Percentiles rank a stretch among this genome's conserved stretches.
These are phyloP conservation scores for Ornithoptera priamus DNA, from an alignment of 2,888 invertebrate species.

Conservation along the genomic window DNA sequence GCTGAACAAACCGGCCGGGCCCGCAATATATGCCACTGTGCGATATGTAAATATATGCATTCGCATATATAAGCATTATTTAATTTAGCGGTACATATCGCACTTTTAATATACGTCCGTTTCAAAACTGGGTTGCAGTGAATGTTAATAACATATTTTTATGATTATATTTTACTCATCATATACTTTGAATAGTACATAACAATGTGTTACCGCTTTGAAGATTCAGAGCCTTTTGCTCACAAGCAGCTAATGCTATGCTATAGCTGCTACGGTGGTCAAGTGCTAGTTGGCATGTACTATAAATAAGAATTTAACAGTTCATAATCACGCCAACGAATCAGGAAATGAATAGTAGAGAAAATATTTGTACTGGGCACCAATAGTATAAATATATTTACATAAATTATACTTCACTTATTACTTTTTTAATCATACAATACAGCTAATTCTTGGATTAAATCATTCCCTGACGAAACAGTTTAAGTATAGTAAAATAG, in stretches of 20 bases:
- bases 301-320: too few relatives aligned
- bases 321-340: background rate
- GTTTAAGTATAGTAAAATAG: background rate
- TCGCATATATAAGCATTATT: conserved; percentile 5
- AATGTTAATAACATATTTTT: background rate
- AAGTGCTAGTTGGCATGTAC: background rate
- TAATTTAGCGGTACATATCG: conserved; percentile 24
- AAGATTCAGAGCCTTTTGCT: background rate
- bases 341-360: background rate
- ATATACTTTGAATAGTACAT: too few relatives aligned
- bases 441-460: background rate
- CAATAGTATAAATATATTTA: too few relatives aligned
- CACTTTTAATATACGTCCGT: conserved; percentile 14
- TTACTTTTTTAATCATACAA: too few relatives aligned
- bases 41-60: conserved; percentile 1
- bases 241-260: background rate
- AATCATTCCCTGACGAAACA: background rate
- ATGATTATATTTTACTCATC: too few relatives aligned
- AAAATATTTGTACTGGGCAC: background rate
- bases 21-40: background rate
- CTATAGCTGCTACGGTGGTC: background rate
- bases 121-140: conserved; percentile 2
- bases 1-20: conserved; percentile 2
- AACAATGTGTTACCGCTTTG: too few relatives aligned
- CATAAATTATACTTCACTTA: too few relatives aligned